phyloP scores from a whole-genome alignment of 2,113 vertebrate species.

The Picathartes gymnocephalus region DNA sequence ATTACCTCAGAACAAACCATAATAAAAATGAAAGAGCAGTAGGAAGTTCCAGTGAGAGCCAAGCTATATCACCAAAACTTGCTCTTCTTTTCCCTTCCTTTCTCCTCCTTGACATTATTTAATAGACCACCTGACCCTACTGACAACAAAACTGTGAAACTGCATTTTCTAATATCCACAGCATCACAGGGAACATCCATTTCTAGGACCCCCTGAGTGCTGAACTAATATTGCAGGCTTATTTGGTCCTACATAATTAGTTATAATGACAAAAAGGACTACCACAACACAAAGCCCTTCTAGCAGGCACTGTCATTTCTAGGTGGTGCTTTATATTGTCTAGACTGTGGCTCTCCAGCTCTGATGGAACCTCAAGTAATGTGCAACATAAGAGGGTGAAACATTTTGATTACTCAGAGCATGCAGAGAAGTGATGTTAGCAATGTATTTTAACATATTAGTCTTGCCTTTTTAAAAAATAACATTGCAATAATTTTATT shows the following conservation, averaged over 20 bases:
- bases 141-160: slow-evolving; percentile 41
- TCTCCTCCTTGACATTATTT: not conserved
- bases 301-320: slow-evolving; percentile 44
- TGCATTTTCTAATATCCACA: slow-evolving; percentile 45
- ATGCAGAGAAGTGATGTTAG: not conserved
- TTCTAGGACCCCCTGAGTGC: slow-evolving; percentile 45
- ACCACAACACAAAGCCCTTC: slow-evolving; percentile 27
- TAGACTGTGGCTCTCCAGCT: slow-evolving; percentile 3
- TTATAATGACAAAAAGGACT: slow-evolving; percentile 57
- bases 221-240: slow-evolving; percentile 43
- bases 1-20: not conserved
- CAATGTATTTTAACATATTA: not conserved
- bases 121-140: slow-evolving; percentile 17
- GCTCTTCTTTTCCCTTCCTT: not conserved
- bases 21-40: not conserved
- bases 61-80: not conserved
- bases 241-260: slow-evolving; percentile 38
- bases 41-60: not conserved
- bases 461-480: not conserved
- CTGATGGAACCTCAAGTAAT: not conserved
- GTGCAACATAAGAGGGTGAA: slow-evolving; percentile 8
- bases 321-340: slow-evolving; percentile 20
- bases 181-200: slow-evolving; percentile 44
- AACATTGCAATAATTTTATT: not conserved
- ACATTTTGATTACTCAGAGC: not conserved